Percentiles rank a stretch among this genome's conserved stretches.
Evolutionary conservation across 2,797 vertebrate species (phyloP).

Genomic region (Arrhamphus sclerolepis): DNA sequence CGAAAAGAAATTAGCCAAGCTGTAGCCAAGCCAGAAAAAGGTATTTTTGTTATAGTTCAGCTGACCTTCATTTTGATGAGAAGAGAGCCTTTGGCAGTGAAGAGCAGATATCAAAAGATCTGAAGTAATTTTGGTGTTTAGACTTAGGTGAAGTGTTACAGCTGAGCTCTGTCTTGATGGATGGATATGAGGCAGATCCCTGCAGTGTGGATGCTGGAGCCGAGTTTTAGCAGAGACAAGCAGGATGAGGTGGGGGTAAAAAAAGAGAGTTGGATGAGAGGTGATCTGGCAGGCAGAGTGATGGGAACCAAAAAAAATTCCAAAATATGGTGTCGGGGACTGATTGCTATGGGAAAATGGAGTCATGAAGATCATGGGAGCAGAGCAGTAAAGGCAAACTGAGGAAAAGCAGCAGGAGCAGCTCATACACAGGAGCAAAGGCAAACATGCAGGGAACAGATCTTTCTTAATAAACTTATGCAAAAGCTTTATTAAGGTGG

Average conservation of each 20-base stretch:
- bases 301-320: too few relatives aligned
- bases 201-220: too few relatives aligned
- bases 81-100: too few relatives aligned
- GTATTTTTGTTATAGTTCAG: too few relatives aligned
- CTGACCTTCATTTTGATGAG: too few relatives aligned
- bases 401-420: not conserved
- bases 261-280: not conserved
- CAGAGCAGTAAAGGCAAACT: not conserved
- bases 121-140: not conserved
- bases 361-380: conserved; percentile 5
- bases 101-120: too few relatives aligned
- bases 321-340: not conserved
- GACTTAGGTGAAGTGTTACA: not conserved
- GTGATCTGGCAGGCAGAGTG: not conserved
- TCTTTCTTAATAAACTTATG: not conserved
- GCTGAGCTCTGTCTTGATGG: conserved; percentile 2
- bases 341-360: not conserved
- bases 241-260: too few relatives aligned
- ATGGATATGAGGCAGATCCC: conserved; percentile 2
- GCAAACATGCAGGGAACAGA: not conserved
- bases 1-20: not conserved
- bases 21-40: not conserved
- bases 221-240: too few relatives aligned
- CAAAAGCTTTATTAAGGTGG: conserved; percentile 1
- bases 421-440: not conserved